Conservation (phyloP, 2,797 vertebrate genomes). For the Huso huso region DNA sequence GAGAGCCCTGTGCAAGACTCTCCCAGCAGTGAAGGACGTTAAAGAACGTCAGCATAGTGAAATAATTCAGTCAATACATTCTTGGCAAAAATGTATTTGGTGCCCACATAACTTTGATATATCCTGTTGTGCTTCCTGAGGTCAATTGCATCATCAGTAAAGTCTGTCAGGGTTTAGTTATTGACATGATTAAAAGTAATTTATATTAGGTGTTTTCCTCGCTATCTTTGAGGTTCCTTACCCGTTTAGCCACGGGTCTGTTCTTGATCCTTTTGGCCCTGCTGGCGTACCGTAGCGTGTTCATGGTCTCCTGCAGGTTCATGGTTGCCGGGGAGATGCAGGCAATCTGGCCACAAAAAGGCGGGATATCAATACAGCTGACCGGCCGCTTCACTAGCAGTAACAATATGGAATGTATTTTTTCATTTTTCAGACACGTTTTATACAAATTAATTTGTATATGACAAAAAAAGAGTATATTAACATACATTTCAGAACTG, state of each 20-base stretch:
- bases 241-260: slow-evolving; percentile 44
- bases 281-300: slow-evolving; percentile 54
- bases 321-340: slow-evolving; percentile 50
- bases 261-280: slow-evolving; percentile 49
- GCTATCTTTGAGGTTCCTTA: slow-evolving; percentile 18
- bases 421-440: no score
- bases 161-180: background rate
- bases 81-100: background rate
- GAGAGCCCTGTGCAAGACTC: no score
- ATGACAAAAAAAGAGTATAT: no score
- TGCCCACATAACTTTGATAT: no score
- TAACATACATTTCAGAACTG: no score
- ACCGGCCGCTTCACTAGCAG: no score
- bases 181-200: background rate
- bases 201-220: background rate
- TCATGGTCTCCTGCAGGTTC: slow-evolving; percentile 58
- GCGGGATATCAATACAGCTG: fast-evolving
- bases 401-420: no score
- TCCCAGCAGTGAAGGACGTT: no score
- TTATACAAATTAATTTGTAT: no score
- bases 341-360: slow-evolving; percentile 35
- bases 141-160: background rate
- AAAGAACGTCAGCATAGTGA: no score
- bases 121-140: no score
- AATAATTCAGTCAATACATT: background rate